Conservation (phyloP, 2,888 invertebrate species). For the Leucophenga montana region DNA sequence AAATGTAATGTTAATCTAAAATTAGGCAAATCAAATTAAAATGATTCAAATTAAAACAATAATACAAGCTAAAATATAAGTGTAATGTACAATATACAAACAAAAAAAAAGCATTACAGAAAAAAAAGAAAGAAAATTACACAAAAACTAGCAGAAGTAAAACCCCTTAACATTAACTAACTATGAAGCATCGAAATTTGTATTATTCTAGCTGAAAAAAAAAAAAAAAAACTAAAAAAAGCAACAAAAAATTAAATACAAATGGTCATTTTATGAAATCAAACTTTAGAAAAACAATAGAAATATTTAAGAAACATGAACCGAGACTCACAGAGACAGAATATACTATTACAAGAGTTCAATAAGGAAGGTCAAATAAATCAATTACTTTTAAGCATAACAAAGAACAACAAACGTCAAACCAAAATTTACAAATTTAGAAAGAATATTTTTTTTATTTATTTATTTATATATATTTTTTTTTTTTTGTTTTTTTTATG, state of each 20-base stretch:
- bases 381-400: no score
- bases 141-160: slow-evolving; percentile 36
- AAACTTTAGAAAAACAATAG: background rate
- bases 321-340: background rate
- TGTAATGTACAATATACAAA: slow-evolving; percentile 6
- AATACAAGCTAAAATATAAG: background rate
- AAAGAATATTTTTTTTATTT: no score
- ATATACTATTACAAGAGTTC: no score
- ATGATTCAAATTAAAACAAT: no score
- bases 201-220: no score
- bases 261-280: background rate
- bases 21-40: no score
- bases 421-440: no score
- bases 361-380: no score
- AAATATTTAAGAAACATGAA: background rate
- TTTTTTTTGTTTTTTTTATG: slow-evolving; percentile 45
- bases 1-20: no score
- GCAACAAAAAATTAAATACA: background rate
- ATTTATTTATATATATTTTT: no score
- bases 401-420: no score
- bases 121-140: slow-evolving; percentile 31
- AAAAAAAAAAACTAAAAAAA: background rate
- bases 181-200: background rate
- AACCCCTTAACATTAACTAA: slow-evolving; percentile 5
- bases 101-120: slow-evolving; percentile 38